These are phyloP conservation scores for Ophioderma brevispina DNA, from an alignment of 35 echinoderm and acorn worm species.

Conservation along the genomic window DNA sequence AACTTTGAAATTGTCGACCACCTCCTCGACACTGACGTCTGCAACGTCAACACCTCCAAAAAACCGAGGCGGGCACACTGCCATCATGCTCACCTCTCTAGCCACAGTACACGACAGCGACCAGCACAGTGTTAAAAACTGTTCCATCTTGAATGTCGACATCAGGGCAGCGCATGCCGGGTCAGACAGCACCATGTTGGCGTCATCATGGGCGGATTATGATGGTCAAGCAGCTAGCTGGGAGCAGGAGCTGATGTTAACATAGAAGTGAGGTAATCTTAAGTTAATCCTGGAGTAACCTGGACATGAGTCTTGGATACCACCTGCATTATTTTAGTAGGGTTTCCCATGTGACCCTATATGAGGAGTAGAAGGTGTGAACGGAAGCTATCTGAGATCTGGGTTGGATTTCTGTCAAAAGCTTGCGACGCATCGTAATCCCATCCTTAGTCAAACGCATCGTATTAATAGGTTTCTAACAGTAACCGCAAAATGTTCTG, in stretches of 20 bases:
- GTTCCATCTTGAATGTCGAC: constrained; percentile 51
- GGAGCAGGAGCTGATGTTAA: constrained; percentile 86
- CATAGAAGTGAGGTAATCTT: constrained; percentile 96
- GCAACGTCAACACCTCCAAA: constrained; percentile 71
- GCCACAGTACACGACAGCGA: constrained; percentile 60
- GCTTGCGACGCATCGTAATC: no score
- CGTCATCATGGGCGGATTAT: constrained; percentile 74
- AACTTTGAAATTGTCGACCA: constrained; percentile 85
- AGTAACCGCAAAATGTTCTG: no score
- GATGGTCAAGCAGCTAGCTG: constrained; percentile 89
- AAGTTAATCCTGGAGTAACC: no score
- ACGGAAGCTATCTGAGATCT: no score
- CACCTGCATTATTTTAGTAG: no score
- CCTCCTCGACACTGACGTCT: constrained; percentile 74
- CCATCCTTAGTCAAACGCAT: no score
- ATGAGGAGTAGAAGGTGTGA: no score
- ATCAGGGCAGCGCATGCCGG: constrained; percentile 84
- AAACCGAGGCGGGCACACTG: constrained; percentile 90
- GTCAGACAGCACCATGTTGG: constrained; percentile 89
- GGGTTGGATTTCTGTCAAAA: no score
- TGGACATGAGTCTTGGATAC: no score
- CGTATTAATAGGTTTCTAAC: no score
- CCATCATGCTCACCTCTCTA: constrained; percentile 95
- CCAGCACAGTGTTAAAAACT: constrained; percentile 47
- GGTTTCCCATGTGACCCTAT: no score